Evolutionary conservation across 2,888 invertebrate species (phyloP).

Genomic region (Coremacera marginata): DNA sequence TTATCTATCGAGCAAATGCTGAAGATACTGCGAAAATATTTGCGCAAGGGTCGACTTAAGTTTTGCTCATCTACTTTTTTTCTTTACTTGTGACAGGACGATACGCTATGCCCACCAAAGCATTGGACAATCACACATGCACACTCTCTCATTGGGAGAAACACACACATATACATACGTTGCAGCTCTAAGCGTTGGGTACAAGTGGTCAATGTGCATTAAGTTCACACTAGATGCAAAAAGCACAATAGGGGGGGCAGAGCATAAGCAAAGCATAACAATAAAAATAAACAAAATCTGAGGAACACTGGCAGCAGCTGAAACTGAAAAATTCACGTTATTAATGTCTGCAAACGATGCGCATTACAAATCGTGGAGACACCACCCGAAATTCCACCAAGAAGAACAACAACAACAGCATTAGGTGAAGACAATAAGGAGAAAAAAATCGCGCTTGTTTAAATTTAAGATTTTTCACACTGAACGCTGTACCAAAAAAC

Average conservation of each 20-base stretch:
- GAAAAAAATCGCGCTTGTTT: slow-evolving; percentile 34
- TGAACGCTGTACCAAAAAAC: slow-evolving; percentile 11
- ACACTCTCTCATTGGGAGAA: too few relatives aligned
- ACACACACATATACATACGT: too few relatives aligned
- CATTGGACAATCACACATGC: too few relatives aligned
- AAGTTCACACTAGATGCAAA: neutral
- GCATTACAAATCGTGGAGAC: slow-evolving; percentile 25
- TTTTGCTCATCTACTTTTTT: neutral
- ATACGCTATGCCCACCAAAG: too few relatives aligned
- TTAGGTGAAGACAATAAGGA: neutral
- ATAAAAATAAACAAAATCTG: neutral
- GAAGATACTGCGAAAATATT: slow-evolving; percentile 41
- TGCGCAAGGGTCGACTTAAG: slow-evolving; percentile 35
- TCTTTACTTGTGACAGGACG: too few relatives aligned
- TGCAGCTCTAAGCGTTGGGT: slow-evolving; percentile 18
- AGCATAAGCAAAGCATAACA: neutral
- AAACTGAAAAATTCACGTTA: slow-evolving; percentile 42
- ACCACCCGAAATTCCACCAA: neutral
- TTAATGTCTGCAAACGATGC: slow-evolving; percentile 45
- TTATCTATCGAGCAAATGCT: slow-evolving; percentile 27
- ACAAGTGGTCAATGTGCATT: slow-evolving; percentile 31
- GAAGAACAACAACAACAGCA: neutral
- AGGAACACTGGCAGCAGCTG: slow-evolving; percentile 30
- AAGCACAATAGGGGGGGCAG: neutral
- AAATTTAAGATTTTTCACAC: slow-evolving; percentile 46